Evolutionary conservation across 2,113 vertebrate genomes (phyloP), one percentile per base, ranked within the genome.

Genomic region (Empidonax traillii): DNA sequence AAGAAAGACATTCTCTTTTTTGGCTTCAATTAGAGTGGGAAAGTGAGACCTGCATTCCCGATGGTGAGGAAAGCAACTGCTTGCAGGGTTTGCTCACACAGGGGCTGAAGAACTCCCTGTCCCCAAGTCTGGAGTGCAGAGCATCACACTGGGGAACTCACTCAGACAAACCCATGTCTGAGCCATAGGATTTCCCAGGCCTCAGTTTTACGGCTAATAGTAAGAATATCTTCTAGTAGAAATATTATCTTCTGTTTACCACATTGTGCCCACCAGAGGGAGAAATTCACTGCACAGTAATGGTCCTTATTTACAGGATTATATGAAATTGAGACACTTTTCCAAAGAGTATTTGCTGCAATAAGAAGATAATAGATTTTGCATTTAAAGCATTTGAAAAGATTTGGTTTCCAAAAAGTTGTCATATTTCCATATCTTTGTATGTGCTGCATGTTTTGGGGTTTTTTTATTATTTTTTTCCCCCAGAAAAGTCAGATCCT

Each of bases 261-360:
- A 28, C 44, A 44, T 66, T 62, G 30, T 41, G 30, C 75, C 84
- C 91, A 92, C 61, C 76, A 94, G 95, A 96, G 88, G 92, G 92
- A 93, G 91, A 95, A 90, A 68, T 63, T 71, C 71, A 71, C 72
- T n/a, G 46, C 55, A 58, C 17, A 44, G 35, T 52, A 74, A 67
- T 13, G 6, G 59, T 47, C 51, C 33, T 80, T 91, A 71, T 84
- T 94, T 68, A 71, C 41, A 51, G 68, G 44, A 67, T 86, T 71
- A 46, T 31, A 11, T 39, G 85, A 67, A 81, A 49, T 37, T 19
- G 56, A 86, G 44, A 27, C 68, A 35, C 33, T n/a, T 56, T 14
- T 78, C 51, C 77, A 87, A 28, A 24, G 76, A 84, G 73, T 56
- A 56, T 87, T 84, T 94, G 81, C 85, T 80, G 44, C 76, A 78